These are phyloP conservation scores for Megalops atlanticus DNA, from an alignment of 2,113 vertebrate species.

Conservation along the genomic window DNA sequence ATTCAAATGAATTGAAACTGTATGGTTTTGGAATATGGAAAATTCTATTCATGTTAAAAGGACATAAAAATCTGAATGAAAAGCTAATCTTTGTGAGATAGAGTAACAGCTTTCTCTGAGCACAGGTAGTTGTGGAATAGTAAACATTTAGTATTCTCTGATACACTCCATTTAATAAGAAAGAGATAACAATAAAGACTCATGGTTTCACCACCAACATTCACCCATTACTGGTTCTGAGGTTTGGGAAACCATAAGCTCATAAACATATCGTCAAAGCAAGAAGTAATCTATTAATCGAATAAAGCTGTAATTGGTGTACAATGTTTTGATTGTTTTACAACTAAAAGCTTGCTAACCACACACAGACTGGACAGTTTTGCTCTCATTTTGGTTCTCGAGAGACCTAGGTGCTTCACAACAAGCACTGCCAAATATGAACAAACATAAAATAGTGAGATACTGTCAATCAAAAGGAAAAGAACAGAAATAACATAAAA, in stretches of 20 bases:
- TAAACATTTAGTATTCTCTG: not conserved
- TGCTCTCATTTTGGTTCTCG: not conserved
- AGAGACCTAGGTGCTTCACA: not conserved
- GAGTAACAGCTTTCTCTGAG: not conserved
- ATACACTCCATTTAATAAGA: not conserved
- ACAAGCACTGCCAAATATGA: not conserved
- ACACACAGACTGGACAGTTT: not conserved
- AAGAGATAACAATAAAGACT: not conserved
- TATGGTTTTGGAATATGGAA: not conserved
- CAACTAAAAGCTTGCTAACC: not conserved
- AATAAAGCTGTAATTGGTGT: not conserved
- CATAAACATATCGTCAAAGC: not conserved
- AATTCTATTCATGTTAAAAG: not conserved
- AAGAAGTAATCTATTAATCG: not conserved
- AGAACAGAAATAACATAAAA: slow-evolving; percentile 10
- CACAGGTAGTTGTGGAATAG: not conserved
- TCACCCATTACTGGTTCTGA: not conserved
- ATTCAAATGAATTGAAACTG: not conserved
- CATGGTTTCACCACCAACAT: slow-evolving; percentile 7
- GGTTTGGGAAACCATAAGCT: not conserved
- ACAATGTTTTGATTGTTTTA: not conserved
- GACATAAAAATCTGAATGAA: not conserved
- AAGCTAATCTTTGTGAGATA: not conserved
- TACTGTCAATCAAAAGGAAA: not conserved
- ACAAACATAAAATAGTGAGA: not conserved